Percentiles rank a stretch among this genome's conserved stretches.
Conservation (phyloP, 2,797 vertebrate species). For the Hapalemur alaotrensis region DNA sequence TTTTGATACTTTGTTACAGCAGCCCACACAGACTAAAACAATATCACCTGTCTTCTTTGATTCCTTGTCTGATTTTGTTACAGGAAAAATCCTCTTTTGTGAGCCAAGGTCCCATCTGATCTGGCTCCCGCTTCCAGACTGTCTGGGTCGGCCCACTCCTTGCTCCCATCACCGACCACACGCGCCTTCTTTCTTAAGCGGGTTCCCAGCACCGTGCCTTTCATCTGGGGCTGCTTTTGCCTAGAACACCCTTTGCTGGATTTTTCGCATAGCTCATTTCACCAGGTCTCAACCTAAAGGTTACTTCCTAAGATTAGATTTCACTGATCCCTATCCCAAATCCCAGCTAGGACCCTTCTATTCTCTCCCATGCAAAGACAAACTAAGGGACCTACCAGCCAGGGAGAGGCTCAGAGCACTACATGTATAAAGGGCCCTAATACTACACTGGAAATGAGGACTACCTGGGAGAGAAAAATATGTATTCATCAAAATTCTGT, state of each 20-base stretch:
- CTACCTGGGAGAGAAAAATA: neutral
- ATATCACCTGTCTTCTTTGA: neutral
- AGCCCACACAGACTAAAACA: neutral
- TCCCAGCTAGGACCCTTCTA: neutral
- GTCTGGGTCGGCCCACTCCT: neutral
- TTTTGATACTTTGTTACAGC: neutral
- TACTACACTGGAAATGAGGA: neutral
- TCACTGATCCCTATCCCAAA: neutral
- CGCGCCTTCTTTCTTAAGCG: neutral
- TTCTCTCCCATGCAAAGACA: neutral
- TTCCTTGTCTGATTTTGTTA: neutral
- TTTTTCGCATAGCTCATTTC: neutral
- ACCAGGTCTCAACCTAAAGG: neutral
- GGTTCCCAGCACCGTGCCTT: neutral
- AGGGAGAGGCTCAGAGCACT: neutral
- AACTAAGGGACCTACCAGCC: neutral
- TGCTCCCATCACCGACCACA: neutral
- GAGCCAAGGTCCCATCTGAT: neutral
- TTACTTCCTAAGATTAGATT: constrained; percentile 2
- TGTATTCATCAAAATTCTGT: neutral
- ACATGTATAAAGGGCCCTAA: neutral
- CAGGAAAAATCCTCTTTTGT: neutral
- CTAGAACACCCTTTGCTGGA: neutral
- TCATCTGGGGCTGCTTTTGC: neutral
- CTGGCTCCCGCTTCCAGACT: neutral